Conservation (phyloP, 2,797 vertebrate genomes). For the Gambusia yucatana region DNA sequence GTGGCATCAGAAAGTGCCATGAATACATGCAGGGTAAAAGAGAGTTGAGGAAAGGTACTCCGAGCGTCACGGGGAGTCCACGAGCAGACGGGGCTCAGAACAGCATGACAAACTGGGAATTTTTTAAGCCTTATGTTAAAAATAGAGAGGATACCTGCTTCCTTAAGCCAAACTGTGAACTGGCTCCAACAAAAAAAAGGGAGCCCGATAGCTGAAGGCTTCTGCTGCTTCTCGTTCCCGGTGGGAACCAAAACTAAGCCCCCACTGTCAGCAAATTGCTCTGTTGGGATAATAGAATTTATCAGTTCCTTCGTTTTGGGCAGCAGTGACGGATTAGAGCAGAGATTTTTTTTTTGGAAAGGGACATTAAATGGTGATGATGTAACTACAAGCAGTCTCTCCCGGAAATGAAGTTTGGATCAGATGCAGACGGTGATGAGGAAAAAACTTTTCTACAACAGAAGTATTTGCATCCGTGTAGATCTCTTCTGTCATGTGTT, state of each 20-base stretch:
- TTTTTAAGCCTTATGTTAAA: constrained; percentile 13
- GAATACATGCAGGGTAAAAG: not conserved
- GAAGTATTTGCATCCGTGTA: not conserved
- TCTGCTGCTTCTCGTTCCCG: not conserved
- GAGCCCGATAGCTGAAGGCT: constrained; percentile 3
- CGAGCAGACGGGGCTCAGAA: constrained; percentile 1
- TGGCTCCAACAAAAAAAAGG: constrained; percentile 2
- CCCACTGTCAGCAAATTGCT: constrained; percentile 1
- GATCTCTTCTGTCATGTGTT: not conserved
- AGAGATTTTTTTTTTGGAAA: constrained; percentile 30
- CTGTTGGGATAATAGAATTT: constrained; percentile 29
- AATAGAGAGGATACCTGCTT: constrained; percentile 2
- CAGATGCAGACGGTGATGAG: not conserved
- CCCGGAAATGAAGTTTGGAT: not conserved
- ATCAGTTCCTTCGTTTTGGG: constrained; percentile 36
- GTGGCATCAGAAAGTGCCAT: not conserved
- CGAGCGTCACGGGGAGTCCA: not conserved
- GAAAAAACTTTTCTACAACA: not conserved
- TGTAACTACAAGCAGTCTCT: constrained; percentile 17
- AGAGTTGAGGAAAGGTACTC: not conserved
- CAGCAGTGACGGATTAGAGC: constrained; percentile 46
- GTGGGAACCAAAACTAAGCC: constrained; percentile 8
- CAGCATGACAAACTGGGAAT: constrained; percentile 3
- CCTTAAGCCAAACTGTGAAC: constrained; percentile 8
- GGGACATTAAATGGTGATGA: constrained; percentile 22